Base-by-base conservation (phyloP, 2,113 vertebrate species). In the Motacilla alba region DNA sequence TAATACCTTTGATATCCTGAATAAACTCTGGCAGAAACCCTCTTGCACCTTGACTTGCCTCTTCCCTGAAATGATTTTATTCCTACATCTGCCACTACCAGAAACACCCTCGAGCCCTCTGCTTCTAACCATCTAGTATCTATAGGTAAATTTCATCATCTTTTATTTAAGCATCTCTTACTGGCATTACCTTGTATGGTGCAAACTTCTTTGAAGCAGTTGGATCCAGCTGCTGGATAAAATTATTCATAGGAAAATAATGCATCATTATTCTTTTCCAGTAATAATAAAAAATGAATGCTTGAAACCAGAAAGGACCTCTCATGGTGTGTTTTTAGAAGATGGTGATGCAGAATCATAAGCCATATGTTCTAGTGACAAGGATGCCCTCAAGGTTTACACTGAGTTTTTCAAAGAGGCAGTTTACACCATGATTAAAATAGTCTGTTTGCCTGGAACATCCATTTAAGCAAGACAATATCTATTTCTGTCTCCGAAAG, bases 381-480 rank as follows among this genome's bases (percentile, higher is more conserved):
- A 96, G 83, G 77, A 94, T 95, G 85, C 93, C 95, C 90, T 73
- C 70, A 96, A 94, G 90, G 93, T 96, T 95, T 95, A 94, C 64
- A 58, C 31, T 67, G 74, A 92, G 28, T 68, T 93, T 96, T 94
- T 89, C 60, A 94, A 89, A 63, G 70, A 88, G 83, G 75, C 67
- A 85, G 92, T 93, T 96, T 95, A 82, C 72, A 83, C 67, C 84
- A 77, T 97, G 94, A 98, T 97, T 98, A 97, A 97, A 97, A 84
- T 18, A 92, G 86, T 93, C 95, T 95, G 92, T 96, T 97, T 97
- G 96, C 94, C 91, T 96, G 86, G 91, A 95, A 95, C 95, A 97
- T 95, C 69, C 77, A 94, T 93, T 98, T 93, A 94, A 96, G 80
- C 58, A 94, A 33, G 73, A 33, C 55, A 92, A 93, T 90, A 95